Percentiles rank a stretch among this genome's conserved stretches.
These are phyloP conservation scores for Danio albolineatus DNA, from an alignment of 2,797 vertebrate species.

Conservation along the genomic window DNA sequence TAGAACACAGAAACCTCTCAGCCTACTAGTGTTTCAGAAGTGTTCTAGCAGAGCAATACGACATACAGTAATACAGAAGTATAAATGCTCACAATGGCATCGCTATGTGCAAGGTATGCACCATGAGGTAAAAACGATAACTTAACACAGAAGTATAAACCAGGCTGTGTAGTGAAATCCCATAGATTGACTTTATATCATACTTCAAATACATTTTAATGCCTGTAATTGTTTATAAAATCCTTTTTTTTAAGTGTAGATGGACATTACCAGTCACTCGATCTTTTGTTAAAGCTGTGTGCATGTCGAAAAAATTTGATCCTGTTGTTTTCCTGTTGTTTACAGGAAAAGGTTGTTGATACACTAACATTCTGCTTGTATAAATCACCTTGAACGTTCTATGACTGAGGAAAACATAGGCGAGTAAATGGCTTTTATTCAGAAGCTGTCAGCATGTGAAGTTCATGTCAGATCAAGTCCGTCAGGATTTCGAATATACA, in stretches of 20 bases:
- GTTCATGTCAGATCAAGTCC: constrained; percentile 29
- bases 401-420: constrained; percentile 1
- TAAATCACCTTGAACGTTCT: neutral
- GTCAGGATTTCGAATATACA: constrained; percentile 11
- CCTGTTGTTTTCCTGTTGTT: neutral
- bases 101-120: too few species aligned
- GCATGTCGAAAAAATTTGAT: neutral
- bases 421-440: constrained; percentile 17
- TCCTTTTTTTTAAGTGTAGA: neutral
- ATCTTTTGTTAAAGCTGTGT: neutral
- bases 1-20: too few species aligned
- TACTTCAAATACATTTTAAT: neutral
- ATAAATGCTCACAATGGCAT: too few species aligned
- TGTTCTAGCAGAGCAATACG: too few species aligned
- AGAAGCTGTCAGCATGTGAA: constrained; percentile 20
- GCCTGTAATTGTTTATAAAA: neutral
- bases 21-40: too few species aligned
- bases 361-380: neutral
- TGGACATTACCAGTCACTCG: neutral
- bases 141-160: too few species aligned
- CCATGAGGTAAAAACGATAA: too few species aligned
- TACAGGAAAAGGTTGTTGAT: neutral
- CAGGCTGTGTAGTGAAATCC: neutral
- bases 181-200: neutral
- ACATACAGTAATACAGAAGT: too few species aligned